phyloP scores from a whole-genome alignment of 37 sponge, comb jelly and placozoan genomes.

The Halisarca cf. caerulea region DNA sequence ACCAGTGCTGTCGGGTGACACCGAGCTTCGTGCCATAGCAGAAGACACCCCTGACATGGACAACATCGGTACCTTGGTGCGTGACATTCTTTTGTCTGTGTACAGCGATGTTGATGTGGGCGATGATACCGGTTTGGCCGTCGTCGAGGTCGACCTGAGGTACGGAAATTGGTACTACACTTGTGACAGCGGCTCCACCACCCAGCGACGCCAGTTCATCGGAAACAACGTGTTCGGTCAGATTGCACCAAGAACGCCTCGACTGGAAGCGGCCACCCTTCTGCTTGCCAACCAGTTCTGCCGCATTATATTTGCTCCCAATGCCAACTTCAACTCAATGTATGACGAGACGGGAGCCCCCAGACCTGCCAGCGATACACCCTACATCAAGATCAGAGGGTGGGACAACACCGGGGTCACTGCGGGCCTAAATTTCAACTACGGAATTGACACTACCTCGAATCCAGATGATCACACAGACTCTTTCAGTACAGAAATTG shows the following conservation, averaged over 20 bases:
- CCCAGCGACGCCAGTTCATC: conserved; percentile 54
- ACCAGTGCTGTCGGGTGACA: conserved; percentile 47
- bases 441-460: conserved; percentile 76
- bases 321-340: conserved; percentile 72
- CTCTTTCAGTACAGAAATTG: conserved; percentile 68
- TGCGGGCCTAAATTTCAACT: conserved; percentile 33
- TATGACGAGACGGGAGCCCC: conserved; percentile 59
- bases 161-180: conserved; percentile 85
- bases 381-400: conserved; percentile 71
- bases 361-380: conserved; percentile 50
- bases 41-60: conserved; percentile 49
- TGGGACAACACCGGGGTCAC: conserved; percentile 77
- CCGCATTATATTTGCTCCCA: conserved; percentile 69
- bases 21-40: conserved; percentile 27
- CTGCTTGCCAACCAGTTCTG: conserved; percentile 58
- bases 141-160: conserved; percentile 61
- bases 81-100: conserved; percentile 23
- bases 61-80: conserved; percentile 48
- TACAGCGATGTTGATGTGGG: conserved; percentile 63
- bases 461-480: conserved; percentile 77
- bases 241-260: conserved; percentile 58
- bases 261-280: conserved; percentile 66
- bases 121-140: conserved; percentile 51
- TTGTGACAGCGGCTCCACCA: conserved; percentile 46
- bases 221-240: conserved; percentile 72